Evolutionary conservation across 2,113 vertebrate genomes (phyloP), one percentile per base, ranked within the genome.

Genomic region (Butorides virescens): DNA sequence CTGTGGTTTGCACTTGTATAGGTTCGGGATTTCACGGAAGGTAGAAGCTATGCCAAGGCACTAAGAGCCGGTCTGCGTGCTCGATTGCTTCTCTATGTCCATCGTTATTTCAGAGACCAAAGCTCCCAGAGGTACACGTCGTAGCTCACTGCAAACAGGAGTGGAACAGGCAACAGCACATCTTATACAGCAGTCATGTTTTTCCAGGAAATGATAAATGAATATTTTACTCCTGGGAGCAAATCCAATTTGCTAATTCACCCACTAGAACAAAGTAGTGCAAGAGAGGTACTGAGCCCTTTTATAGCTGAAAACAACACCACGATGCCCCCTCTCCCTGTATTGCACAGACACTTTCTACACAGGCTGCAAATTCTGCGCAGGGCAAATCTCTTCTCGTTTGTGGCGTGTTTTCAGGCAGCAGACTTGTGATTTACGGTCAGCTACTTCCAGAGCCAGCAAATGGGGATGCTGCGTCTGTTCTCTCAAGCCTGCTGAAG

Each of bases 381-480:
- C 44, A 14, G 67, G 30, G 26, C 34, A 52, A 39, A 29, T 32
- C 42, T 55, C 47, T 37, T 47, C 88, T 78, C 72, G 12, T 88
- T 27, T 67, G 72, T 32, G 58, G 86, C 15, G 9, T 77, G 84
- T 52, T 93, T 81, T 58, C 37, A 77, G 87, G 81, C 76, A 89
- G 61, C 70, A 72, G 79, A 88, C 91, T 91, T 74, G 85, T 93
- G 88, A 96, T 90, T 96, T 90, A 88, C 87, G 94, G 77, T n/a
- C 83, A 83, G 53, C 88, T 66, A 17, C 75, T 88, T 95, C 85
- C 83, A 78, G 58, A 68, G 83, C 83, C 67, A 78, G 72, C 81
- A 91, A 87, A 88, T 52, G 70, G 66, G 66, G 90, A 85, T 75
- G 78, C 81, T 91, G 39, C 56, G 52, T 34, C 75, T 95, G 75